Conservation (phyloP, 1,140 invertebrate genomes). For the Drosophila repleta region DNA sequence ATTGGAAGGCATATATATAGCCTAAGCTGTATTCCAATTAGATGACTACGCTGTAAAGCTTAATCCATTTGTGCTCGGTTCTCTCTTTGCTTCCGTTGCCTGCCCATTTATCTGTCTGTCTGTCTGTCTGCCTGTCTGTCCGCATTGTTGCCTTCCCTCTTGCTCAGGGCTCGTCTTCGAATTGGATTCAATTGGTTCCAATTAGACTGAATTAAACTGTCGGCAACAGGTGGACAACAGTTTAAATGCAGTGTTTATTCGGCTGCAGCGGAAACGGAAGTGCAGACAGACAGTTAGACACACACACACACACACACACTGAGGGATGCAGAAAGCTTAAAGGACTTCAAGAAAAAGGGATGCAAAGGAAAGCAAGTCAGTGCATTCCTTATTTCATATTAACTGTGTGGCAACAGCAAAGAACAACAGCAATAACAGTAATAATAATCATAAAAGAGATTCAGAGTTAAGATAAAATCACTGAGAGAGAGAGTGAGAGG, state of each 20-base stretch:
- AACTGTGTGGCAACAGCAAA: slow-evolving; percentile 46
- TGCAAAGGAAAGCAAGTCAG: slow-evolving; percentile 30
- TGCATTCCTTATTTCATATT: slow-evolving; percentile 63
- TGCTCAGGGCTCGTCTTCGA: too few relatives aligned
- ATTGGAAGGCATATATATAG: too few relatives aligned
- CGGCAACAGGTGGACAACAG: slow-evolving; percentile 16
- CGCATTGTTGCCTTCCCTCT: too few relatives aligned
- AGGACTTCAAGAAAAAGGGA: too few relatives aligned
- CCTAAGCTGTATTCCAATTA: background rate
- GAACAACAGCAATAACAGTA: slow-evolving; percentile 12
- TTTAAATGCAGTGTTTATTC: slow-evolving; percentile 10
- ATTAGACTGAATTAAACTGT: slow-evolving; percentile 1
- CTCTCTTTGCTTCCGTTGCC: too few relatives aligned
- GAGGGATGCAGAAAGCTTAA: background rate
- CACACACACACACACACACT: background rate
- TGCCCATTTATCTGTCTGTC: too few relatives aligned
- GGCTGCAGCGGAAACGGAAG: background rate
- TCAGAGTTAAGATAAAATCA: background rate
- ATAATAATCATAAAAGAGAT: background rate
- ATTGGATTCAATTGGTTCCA: background rate
- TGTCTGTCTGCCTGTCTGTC: too few relatives aligned
- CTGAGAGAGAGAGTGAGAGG: background rate
- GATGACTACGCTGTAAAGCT: background rate
- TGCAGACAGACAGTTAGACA: background rate
- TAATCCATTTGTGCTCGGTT: too few relatives aligned